Base-by-base conservation (phyloP, 2,888 invertebrate genomes). In the Parnassius mnemosyne region DNA sequence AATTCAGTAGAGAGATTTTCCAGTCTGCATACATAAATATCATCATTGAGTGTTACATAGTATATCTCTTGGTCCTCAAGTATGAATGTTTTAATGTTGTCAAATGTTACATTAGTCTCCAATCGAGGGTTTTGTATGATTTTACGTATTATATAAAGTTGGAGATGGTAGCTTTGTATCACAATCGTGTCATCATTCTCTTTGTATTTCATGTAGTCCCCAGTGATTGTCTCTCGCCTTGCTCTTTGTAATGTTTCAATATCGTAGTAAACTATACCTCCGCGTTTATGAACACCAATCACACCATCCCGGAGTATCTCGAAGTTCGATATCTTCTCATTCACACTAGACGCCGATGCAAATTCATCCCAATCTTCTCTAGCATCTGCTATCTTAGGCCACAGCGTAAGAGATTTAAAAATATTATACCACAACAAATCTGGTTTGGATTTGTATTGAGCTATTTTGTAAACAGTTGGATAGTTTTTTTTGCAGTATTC, bases 331-430 rank as follows among this genome's bases (percentile, higher is more conserved):
- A 89, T 81, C 57, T 87, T 84, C 0, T 87, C 80, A 0, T 58
- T 61, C 0, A 73, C 60, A 7, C 61, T 64, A 0, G 82, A 76
- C 0, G 85, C 84, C 2, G 78, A 69, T 0, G 85, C 79, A 43
- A 88, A 87, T 63, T 89, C 89, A 9, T 87, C 84, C 1, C 64
- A 68, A 0, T 65, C 59, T 57, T 87, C 87, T 3, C 61, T 67
- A 1, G 87, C 81, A 0, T 65, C 12, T 0, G 59, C 9, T 5
- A 90, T 52, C 46, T 73, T 73, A 0, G 79, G 69, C 90, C 90
- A 90, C 0, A 87, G 71, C 0, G 77, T 63, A 0, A 90, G 59
- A 0, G 85, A 85, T 5, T 80, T 77, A 62, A 89, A 90, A 3
- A 89, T 68, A 64, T 84, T 70, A 56, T 71, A 81, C 84, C 85